Conservation (phyloP, 2,888 invertebrate species). For the Clunio marinus region DNA sequence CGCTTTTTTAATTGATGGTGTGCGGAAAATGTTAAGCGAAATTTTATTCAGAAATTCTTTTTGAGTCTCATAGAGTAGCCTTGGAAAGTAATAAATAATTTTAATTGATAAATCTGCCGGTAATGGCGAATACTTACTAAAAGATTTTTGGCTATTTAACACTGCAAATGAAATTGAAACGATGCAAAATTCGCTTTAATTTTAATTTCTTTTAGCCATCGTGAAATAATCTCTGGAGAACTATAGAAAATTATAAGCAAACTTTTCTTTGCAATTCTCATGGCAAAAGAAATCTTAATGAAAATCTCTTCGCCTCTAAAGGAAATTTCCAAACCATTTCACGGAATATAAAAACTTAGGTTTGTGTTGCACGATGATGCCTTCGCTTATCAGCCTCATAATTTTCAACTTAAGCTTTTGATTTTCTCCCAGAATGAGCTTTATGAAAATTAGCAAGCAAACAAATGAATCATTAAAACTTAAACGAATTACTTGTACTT, state of each 20-base stretch:
- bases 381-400: not conserved
- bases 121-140: not conserved
- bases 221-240: not conserved
- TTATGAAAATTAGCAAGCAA: not conserved
- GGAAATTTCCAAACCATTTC: constrained; percentile 30
- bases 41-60: not conserved
- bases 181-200: not conserved
- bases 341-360: constrained; percentile 24
- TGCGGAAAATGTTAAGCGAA: not conserved
- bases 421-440: not conserved
- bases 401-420: not conserved
- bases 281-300: constrained; percentile 24
- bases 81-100: not conserved
- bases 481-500: not conserved
- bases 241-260: not conserved
- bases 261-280: not conserved
- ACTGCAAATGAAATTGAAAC: not conserved
- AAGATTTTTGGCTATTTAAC: not conserved
- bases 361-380: not conserved
- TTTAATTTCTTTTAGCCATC: no score
- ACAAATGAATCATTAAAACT: constrained; percentile 5
- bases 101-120: constrained; percentile 23
- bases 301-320: constrained; percentile 10
- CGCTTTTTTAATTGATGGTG: constrained; percentile 33
- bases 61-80: not conserved